Evolutionary conservation across 2,113 vertebrate genomes (phyloP).

Genomic region (Rhabdornis inornatus): DNA sequence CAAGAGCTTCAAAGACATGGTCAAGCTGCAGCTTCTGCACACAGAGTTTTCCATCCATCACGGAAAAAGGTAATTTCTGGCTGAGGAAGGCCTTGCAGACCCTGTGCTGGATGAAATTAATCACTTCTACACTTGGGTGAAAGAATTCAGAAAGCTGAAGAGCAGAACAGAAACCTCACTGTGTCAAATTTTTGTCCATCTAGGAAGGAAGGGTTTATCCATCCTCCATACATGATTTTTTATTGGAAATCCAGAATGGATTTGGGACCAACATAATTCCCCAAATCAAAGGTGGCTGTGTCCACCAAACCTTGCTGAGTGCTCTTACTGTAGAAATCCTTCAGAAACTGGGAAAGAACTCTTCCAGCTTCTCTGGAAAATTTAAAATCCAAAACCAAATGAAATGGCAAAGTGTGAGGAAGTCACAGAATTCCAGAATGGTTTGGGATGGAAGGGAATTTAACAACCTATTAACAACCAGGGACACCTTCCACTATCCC

Average conservation of each 20-base stretch:
- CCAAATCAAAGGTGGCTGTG: background rate
- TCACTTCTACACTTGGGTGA: background rate
- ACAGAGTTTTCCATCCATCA: accelerated
- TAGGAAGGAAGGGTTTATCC: background rate
- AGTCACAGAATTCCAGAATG: background rate
- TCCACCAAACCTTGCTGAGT: background rate
- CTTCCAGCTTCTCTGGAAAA: background rate
- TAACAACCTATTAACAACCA: background rate
- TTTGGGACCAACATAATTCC: background rate
- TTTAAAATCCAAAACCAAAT: background rate
- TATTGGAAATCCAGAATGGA: background rate
- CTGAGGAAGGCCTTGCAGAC: background rate
- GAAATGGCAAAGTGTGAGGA: background rate
- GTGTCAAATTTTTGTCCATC: background rate
- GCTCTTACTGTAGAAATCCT: background rate
- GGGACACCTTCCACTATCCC: background rate
- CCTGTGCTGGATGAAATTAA: background rate
- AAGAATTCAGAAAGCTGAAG: background rate
- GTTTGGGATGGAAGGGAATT: background rate
- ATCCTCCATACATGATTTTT: accelerated
- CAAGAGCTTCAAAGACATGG: background rate
- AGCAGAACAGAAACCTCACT: background rate
- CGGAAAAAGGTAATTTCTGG: background rate
- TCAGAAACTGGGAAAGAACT: background rate
- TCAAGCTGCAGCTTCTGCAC: background rate